Evolutionary conservation across 1,140 invertebrate genomes (phyloP).

Genomic region (Caenorhabditis latens): DNA sequence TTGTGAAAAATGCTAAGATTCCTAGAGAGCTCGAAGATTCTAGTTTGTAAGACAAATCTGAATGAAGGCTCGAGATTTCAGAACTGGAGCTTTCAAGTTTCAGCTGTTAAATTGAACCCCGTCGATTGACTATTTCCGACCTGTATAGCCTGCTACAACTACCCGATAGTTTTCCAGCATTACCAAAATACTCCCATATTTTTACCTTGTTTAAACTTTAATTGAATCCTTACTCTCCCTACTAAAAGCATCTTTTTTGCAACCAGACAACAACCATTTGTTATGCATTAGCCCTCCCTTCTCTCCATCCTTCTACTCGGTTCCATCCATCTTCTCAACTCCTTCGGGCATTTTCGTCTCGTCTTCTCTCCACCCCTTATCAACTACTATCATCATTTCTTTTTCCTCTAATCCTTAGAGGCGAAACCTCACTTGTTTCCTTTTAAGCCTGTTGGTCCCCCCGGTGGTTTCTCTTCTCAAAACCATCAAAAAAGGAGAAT

Average conservation of each 20-base stretch:
- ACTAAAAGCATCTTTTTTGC: neutral
- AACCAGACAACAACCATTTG: slow-evolving; percentile 26
- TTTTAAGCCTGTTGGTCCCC: neutral
- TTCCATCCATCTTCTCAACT: slow-evolving; percentile 38
- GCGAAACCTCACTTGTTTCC: too few species aligned
- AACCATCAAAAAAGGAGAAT: neutral
- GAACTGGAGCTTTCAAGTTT: too few species aligned
- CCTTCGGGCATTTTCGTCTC: neutral
- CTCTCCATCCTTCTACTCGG: neutral
- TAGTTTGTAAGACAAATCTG: neutral
- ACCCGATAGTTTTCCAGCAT: neutral
- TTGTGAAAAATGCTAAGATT: neutral
- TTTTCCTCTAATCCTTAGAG: neutral
- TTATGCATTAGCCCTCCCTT: slow-evolving; percentile 41
- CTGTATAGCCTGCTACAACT: too few species aligned
- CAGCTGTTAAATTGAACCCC: too few species aligned
- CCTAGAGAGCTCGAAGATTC: neutral
- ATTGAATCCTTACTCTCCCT: slow-evolving; percentile 15
- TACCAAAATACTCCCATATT: neutral
- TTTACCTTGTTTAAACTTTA: slow-evolving; percentile 23
- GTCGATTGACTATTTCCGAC: too few species aligned
- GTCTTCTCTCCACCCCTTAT: slow-evolving; percentile 16
- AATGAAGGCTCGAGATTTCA: too few species aligned
- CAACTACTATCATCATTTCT: neutral
- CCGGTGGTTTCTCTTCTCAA: neutral